Conservation (phyloP, 2,888 invertebrate genomes). For the Chrysopilus asiliformis region DNA sequence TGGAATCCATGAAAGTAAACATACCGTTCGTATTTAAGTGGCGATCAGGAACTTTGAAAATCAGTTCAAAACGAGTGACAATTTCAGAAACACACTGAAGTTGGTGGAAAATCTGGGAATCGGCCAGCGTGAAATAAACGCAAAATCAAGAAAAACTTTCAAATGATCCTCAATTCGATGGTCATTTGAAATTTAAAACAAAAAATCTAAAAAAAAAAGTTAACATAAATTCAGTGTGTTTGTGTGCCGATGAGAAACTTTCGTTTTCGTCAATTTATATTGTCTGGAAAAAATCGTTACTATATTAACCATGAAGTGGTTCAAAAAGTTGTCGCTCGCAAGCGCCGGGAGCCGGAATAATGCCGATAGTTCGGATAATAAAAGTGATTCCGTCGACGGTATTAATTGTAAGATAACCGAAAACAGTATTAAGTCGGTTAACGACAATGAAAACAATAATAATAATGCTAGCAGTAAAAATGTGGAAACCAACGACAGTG, state of each 20-base stretch:
- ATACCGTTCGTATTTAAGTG: no score
- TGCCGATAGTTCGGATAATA: not conserved
- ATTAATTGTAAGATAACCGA: not conserved
- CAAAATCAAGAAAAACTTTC: no score
- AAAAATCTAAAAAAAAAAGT: no score
- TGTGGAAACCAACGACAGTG: not conserved
- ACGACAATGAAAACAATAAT: slow-evolving; percentile 4
- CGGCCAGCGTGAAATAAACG: no score
- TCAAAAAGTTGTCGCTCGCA: slow-evolving; percentile 48
- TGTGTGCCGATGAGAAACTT: slow-evolving; percentile 43
- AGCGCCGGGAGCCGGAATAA: slow-evolving; percentile 38
- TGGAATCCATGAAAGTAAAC: no score
- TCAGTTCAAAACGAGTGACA: no score
- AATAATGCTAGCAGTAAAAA: not conserved
- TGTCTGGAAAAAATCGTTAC: slow-evolving; percentile 48
- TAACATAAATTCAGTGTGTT: no score
- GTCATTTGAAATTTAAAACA: no score
- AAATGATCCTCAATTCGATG: no score
- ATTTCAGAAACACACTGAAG: no score
- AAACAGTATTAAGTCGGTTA: not conserved
- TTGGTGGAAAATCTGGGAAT: no score
- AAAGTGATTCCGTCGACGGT: not conserved
- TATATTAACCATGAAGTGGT: slow-evolving; percentile 49
- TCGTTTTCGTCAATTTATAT: slow-evolving; percentile 46
- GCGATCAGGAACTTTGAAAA: no score